Evolutionary conservation across 2,888 invertebrate genomes (phyloP), one percentile per base, ranked within the genome.

Genomic region (Rambutsinella grinnellia): DNA sequence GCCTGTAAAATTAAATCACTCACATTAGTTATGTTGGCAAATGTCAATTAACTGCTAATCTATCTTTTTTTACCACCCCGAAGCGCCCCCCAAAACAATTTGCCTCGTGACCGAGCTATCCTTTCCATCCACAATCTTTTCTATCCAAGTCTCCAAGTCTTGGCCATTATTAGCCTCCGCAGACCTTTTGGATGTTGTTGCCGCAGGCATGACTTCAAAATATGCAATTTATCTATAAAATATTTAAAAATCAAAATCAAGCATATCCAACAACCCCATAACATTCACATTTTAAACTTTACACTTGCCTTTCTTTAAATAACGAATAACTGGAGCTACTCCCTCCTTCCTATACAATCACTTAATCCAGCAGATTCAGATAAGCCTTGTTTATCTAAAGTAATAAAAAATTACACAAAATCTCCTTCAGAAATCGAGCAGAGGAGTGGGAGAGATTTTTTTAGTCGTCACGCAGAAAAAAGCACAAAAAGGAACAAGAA

Each of bases 71-170:
- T 90, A 96, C 96, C 96, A 96, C 90, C 97, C 97, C 84, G 95
- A 92, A 79, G 93, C 90, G 78, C 93, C 93, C 82, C 97, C 96
- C 87, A 96, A 90, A 84, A 93, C 87, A 82, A 96, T 90, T 88
- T 97, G 96, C 87, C 95, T 94, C 21, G 93, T 92, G 46, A 94
- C 94, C 6, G 96, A 94, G 74, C 92, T 91, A 87, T 93, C 93
- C 79, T 93, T 93, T 78, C 96, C 91, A 86, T 96, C 91, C 76
- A 95, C 88, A 63, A 94, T 88, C 87, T 91, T 92, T 83, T 93
- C 92, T 66, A 94, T 88, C 81, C 92, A 89, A 79, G 90, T 90
- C 85, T 92, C 92, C 0, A 92, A 91, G 80, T 89, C 89, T 80
- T 88, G 70, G 19, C 28, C 28, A 49, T 28, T 65, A 0, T 70